phyloP scores from a whole-genome alignment of 1,140 invertebrate species.

The Ooceraea biroi region DNA sequence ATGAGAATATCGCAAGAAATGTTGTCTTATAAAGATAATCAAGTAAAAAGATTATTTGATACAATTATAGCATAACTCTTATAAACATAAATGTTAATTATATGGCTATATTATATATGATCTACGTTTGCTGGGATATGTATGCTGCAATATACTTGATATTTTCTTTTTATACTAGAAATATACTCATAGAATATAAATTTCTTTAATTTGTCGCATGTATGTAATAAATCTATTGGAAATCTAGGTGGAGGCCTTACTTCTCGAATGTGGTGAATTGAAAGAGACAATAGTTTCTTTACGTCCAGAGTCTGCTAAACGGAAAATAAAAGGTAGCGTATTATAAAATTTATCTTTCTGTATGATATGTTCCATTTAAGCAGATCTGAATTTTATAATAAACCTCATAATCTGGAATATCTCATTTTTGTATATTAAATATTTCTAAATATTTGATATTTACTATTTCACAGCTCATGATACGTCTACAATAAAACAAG shows the following conservation, averaged over 20 bases:
- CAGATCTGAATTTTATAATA: too few species aligned
- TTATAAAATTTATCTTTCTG: not conserved
- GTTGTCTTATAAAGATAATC: slow-evolving; percentile 89
- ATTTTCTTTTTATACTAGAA: not conserved
- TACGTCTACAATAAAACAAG: slow-evolving; percentile 33
- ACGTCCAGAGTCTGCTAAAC: slow-evolving; percentile 74
- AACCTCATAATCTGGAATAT: slow-evolving; percentile 42
- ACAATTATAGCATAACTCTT: not conserved
- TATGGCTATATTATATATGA: not conserved
- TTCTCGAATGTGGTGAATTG: slow-evolving; percentile 86
- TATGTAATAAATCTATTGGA: slow-evolving; percentile 44
- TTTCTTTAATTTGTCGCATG: not conserved
- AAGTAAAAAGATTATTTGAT: slow-evolving; percentile 84
- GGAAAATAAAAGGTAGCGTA: slow-evolving; percentile 71
- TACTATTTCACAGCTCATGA: slow-evolving; percentile 41
- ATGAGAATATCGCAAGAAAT: slow-evolving; percentile 89
- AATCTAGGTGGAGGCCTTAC: slow-evolving; percentile 85
- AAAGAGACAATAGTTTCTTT: slow-evolving; percentile 81
- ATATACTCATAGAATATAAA: slow-evolving; percentile 24
- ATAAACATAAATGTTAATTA: not conserved
- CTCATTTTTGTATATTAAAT: slow-evolving; percentile 59
- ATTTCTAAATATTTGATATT: not conserved
- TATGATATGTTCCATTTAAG: not conserved
- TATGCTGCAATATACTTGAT: too few species aligned
- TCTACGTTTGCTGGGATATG: not conserved